Percentiles rank a stretch among this genome's conserved stretches.
Evolutionary conservation across 2,888 invertebrate genomes (phyloP).

Genomic region (Lapara coniferarum): DNA sequence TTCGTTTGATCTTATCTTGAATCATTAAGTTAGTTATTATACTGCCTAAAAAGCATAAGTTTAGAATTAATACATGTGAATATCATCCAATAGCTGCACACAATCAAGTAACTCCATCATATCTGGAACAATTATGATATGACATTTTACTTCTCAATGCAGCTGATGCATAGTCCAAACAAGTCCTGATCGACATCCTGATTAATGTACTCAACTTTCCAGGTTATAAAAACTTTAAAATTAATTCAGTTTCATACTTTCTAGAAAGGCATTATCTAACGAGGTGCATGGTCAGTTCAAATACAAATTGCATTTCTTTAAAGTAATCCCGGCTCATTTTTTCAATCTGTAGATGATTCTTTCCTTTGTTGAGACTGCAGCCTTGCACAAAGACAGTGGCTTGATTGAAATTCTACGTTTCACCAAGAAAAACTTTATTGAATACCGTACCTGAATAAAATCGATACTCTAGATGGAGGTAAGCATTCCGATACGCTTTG

Average conservation of each 20-base stretch:
- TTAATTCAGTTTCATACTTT: neutral
- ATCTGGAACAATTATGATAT: too few relatives aligned
- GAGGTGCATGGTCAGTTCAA: neutral
- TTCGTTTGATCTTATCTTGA: too few relatives aligned
- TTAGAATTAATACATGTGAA: too few relatives aligned
- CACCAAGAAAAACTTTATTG: conserved; percentile 37
- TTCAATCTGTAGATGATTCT: conserved; percentile 50
- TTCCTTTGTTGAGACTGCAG: conserved; percentile 48
- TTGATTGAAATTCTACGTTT: conserved; percentile 58
- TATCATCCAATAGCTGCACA: too few relatives aligned
- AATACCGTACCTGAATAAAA: conserved; percentile 24
- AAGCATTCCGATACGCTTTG: conserved; percentile 19
- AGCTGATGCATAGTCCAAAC: too few relatives aligned
- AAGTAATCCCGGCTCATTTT: conserved; percentile 41
- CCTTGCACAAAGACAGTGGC: conserved; percentile 43
- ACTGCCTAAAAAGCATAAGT: too few relatives aligned
- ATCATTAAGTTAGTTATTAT: too few relatives aligned
- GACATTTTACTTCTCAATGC: too few relatives aligned
- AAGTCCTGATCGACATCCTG: too few relatives aligned
- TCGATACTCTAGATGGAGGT: neutral
- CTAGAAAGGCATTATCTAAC: neutral
- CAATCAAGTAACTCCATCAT: too few relatives aligned
- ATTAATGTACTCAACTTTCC: neutral
- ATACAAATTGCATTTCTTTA: conserved; percentile 48
- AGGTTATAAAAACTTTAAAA: neutral